phyloP scores from a whole-genome alignment of 2,888 invertebrate genomes.

The Meloe dianella region DNA sequence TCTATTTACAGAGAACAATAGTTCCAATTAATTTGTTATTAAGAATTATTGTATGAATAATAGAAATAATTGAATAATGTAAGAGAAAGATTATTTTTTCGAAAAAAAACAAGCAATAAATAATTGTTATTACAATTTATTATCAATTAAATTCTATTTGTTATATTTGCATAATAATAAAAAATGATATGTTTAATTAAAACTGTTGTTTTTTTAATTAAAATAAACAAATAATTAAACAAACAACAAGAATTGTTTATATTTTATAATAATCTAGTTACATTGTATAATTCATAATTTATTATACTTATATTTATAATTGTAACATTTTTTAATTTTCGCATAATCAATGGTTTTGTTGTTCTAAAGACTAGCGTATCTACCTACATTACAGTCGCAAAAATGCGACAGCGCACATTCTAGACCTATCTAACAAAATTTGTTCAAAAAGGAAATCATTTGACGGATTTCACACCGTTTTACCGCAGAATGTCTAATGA shows the following conservation, averaged over 20 bases:
- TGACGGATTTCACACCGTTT: too few species aligned
- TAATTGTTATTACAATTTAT: not conserved
- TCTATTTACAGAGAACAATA: not conserved
- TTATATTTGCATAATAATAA: not conserved
- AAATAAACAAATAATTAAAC: not conserved
- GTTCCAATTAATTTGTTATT: not conserved
- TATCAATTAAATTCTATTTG: constrained; percentile 7
- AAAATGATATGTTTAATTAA: not conserved
- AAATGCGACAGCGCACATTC: too few species aligned
- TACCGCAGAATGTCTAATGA: too few species aligned
- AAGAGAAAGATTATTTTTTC: not conserved
- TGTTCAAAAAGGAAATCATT: too few species aligned
- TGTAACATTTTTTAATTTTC: too few species aligned
- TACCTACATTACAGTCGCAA: too few species aligned
- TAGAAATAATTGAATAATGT: not conserved
- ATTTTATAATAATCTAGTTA: not conserved
- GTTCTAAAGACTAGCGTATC: too few species aligned
- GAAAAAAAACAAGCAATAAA: not conserved
- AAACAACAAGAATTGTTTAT: not conserved
- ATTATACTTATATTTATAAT: not conserved
- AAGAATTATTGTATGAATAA: not conserved
- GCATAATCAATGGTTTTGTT: too few species aligned
- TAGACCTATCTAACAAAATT: too few species aligned
- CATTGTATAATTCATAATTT: not conserved
- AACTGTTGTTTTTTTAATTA: not conserved